These are phyloP conservation scores for Oncorhynchus nerka DNA, from an alignment of 2,113 vertebrate species.

Conservation along the genomic window DNA sequence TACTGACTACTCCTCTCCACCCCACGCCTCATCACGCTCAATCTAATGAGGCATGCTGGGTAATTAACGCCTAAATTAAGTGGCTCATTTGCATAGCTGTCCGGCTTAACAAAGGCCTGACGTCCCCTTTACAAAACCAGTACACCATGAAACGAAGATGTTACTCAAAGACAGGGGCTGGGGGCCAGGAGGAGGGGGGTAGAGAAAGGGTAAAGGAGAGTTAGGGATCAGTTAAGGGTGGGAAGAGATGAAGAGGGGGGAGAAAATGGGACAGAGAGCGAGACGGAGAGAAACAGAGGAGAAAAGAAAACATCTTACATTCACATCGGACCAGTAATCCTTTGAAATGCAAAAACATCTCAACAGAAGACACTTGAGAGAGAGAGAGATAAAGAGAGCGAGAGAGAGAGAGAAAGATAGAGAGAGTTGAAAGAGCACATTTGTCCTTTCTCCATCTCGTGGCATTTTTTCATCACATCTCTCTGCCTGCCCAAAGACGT, in stretches of 20 bases:
- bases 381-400: background rate
- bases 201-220: background rate
- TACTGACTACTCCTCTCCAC: slow-evolving; percentile 37
- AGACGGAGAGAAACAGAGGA: slow-evolving; percentile 18
- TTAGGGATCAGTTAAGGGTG: background rate
- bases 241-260: background rate
- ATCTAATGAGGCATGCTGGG: slow-evolving; percentile 69
- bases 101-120: slow-evolving; percentile 30
- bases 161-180: background rate
- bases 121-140: slow-evolving; percentile 20
- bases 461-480: background rate
- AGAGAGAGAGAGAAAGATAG: background rate
- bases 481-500: slow-evolving; percentile 23
- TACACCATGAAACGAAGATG: background rate
- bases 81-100: slow-evolving; percentile 58
- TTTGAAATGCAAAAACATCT: background rate
- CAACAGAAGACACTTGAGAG: background rate
- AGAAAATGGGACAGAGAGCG: background rate
- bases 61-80: slow-evolving; percentile 74
- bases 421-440: background rate
- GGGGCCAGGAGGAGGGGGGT: background rate
- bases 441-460: too few species aligned
- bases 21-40: slow-evolving; percentile 66
- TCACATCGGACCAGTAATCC: slow-evolving; percentile 36
- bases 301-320: slow-evolving; percentile 45